Base-by-base conservation (phyloP, 1,140 invertebrate species). In the Bursaphelenchus mucronatus region DNA sequence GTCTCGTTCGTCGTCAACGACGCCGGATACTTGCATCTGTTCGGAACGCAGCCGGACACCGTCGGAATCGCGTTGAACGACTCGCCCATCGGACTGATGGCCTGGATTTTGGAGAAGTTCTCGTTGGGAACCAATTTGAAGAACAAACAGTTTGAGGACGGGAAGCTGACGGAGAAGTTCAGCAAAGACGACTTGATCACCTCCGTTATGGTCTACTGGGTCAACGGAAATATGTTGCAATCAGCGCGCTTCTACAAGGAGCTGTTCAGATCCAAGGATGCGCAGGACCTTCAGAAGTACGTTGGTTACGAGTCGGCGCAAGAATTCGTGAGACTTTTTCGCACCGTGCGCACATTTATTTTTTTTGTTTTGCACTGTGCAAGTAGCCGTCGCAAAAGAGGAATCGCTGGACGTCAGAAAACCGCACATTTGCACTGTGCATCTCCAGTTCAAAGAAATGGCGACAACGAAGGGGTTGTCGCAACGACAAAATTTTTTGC, bases 161-260 rank as follows among this genome's bases (percentile, higher is more conserved):
- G 90, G 15, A 61, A 68, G 7, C 43, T 93, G 65, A 44, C 21
- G 19, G 64, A 70, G 50, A 86, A 86, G 68, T 88, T 85, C 74
- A 81, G 83, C 7, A 81, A 88, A 53, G 88, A 90, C 55, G 88
- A 91, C 69, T 81, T 94, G 4, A 82, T 94, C 4, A 91, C 92
- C 67, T 91, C 92, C 76, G 76, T 94, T 0, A 93, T 92, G 89
- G 81, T 93, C 40, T 94, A 93, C 80, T 94, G 90, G 88, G 64
- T 71, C n/a, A 76, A 81, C 44, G 67, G 62, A 49, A 75, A 73
- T 51, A 72, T 72, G 46, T 19, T 72, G n/a, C 17, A 19, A 19
- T 67, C 71, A 0, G 59, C 63, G 30, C 65, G 70, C 10, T 72
- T 58, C 45, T 72, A 72, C 39, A 75, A 74, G 11, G 70, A 72